Base-by-base conservation (phyloP, 2,888 invertebrate genomes). In the Dolichopus griseipennis region DNA sequence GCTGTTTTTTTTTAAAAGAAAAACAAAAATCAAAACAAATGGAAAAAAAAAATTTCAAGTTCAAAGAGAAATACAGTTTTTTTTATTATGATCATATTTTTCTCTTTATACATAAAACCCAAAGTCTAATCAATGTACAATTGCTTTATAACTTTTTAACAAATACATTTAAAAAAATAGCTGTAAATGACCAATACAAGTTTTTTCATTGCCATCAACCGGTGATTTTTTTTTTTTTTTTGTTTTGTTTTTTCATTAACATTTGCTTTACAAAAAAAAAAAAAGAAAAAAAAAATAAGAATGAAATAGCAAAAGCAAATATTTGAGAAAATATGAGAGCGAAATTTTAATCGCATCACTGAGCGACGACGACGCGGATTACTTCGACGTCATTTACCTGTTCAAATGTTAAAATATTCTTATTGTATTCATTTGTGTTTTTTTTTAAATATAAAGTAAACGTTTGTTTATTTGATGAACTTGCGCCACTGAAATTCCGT, bases 1-100 rank as follows among this genome's bases (percentile, higher is more conserved):
- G 61, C 52, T 61, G n/a, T 15, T 52, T 66, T 22, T 27, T 4
- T 27, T 27, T 5, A n/a, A 61, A 22, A 66, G 63, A 20, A 18
- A 37, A 66, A 65, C 21, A 2, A 64, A n/a, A 76, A 75, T 73
- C 73, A 73, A 72, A 75, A 75, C 27, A 2, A 75, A 73, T 72
- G 72, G 72, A 77, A 71, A 73, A 73, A 74, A 61, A 74, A 73
- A 73, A 73, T 66, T 70, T 66, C 64, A 67, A 61, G 68, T 68
- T 34, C 18, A 65, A 61, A 27, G 61, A 67, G 9, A 69, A 68
- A 27, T 27, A 27, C 5, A 27, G 27, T 27, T 27, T 27, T 27
- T 27, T 27, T 27, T 27, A 4, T 27, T 27, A 27, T 5, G 27
- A 27, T 43, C 70, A 69, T 34, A 34, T 34, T 37, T 37, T 37